phyloP scores from a whole-genome alignment of 2,113 vertebrate species.

The Morone saxatilis region DNA sequence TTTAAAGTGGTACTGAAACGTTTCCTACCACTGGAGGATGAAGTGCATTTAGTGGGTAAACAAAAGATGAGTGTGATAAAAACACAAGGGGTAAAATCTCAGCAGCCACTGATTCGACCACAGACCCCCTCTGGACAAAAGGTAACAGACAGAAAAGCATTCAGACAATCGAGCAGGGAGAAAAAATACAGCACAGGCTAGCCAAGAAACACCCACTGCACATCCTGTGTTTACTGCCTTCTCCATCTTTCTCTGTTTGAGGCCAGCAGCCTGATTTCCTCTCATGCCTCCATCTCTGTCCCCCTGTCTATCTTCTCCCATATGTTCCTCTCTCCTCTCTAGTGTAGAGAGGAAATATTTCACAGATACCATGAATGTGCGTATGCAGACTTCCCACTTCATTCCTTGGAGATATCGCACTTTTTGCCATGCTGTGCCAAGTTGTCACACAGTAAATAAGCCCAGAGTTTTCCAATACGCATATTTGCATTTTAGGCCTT shows the following conservation, averaged over 20 bases:
- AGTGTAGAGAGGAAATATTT: slow-evolving; percentile 65
- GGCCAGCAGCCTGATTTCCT: neutral
- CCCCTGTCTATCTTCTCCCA: slow-evolving; percentile 4
- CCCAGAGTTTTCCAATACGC: neutral
- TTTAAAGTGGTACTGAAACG: slow-evolving; percentile 36
- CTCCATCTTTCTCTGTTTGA: neutral
- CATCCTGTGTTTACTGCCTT: neutral
- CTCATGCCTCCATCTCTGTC: neutral
- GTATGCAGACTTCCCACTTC: slow-evolving; percentile 64
- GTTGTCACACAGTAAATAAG: slow-evolving; percentile 22
- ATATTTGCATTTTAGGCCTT: neutral
- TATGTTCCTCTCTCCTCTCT: slow-evolving; percentile 8
- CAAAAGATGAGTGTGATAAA: slow-evolving; percentile 23
- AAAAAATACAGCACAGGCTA: too few species aligned
- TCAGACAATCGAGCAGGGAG: neutral
- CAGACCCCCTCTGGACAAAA: slow-evolving; percentile 22
- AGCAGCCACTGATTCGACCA: neutral
- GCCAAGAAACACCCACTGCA: neutral
- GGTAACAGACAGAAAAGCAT: neutral
- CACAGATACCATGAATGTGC: slow-evolving; percentile 72
- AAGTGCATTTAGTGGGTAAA: slow-evolving; percentile 11
- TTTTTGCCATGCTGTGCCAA: slow-evolving; percentile 16
- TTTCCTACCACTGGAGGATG: slow-evolving; percentile 23
- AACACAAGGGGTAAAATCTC: slow-evolving; percentile 13
- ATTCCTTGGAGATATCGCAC: slow-evolving; percentile 35